Percentiles rank a stretch among this genome's conserved stretches.
phyloP scores from a whole-genome alignment of 2,113 vertebrate species.

The Callionymus lyra region DNA sequence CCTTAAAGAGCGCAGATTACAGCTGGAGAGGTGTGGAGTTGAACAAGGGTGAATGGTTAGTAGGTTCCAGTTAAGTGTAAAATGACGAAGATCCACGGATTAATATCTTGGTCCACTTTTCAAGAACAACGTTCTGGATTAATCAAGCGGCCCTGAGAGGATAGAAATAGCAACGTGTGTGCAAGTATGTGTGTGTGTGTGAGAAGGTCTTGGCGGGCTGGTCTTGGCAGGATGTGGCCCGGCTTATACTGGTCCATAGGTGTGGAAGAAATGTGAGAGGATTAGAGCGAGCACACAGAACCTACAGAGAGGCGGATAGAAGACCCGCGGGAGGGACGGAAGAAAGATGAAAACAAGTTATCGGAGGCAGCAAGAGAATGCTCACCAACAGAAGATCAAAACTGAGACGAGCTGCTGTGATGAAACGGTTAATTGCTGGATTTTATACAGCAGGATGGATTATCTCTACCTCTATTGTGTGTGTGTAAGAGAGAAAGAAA shows the following conservation, averaged over 20 bases:
- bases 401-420: conserved; percentile 16
- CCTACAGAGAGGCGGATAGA: conserved; percentile 42
- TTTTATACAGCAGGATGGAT: conserved; percentile 53
- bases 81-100: no score
- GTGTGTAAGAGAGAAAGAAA: conserved; percentile 24
- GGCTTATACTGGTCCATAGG: conserved; percentile 43
- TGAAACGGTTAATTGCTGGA: conserved; percentile 54
- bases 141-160: no score
- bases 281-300: conserved; percentile 22
- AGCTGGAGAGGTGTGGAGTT: no score
- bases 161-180: background rate
- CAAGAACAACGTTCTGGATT: no score
- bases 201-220: background rate
- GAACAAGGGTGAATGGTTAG: no score
- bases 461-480: conserved; percentile 61
- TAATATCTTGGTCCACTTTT: no score
- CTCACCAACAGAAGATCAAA: conserved; percentile 21
- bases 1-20: no score
- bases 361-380: conserved; percentile 8
- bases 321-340: conserved; percentile 19
- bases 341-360: conserved; percentile 15
- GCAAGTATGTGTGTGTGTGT: background rate
- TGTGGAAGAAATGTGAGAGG: conserved; percentile 38
- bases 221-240: conserved; percentile 1
- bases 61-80: no score